phyloP scores from a whole-genome alignment of 2,113 vertebrate genomes.

The Lagopus leucura region DNA sequence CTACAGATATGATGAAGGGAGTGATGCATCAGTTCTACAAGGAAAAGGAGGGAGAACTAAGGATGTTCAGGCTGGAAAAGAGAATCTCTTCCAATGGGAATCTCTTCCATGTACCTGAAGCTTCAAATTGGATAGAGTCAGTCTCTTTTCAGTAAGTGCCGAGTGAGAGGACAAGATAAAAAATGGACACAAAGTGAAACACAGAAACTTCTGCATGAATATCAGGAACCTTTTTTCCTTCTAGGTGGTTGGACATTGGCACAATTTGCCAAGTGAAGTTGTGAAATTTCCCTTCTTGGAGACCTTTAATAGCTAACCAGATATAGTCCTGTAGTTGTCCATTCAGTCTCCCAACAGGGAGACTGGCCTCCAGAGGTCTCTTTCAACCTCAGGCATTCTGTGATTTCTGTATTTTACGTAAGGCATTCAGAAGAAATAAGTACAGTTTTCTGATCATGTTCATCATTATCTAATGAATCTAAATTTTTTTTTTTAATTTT shows the following conservation, averaged over 20 bases:
- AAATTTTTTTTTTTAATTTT: background rate
- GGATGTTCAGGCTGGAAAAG: background rate
- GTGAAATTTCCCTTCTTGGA: background rate
- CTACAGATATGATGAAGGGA: background rate
- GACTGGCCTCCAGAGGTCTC: background rate
- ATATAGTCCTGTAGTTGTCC: fast-evolving
- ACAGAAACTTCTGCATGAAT: background rate
- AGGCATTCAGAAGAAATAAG: background rate
- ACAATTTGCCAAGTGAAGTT: background rate
- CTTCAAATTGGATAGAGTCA: background rate
- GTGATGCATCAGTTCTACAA: background rate
- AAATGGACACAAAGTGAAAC: background rate
- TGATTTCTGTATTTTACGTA: background rate
- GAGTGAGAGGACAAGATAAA: background rate
- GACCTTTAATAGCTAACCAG: fast-evolving
- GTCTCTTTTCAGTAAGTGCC: background rate
- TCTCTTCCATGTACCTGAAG: background rate
- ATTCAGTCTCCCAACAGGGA: background rate
- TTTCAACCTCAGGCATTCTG: background rate
- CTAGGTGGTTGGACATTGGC: background rate
- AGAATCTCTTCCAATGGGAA: background rate
- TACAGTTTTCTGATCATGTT: background rate
- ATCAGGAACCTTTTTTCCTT: background rate
- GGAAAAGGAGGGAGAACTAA: background rate
- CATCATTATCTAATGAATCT: background rate